These are phyloP conservation scores for Cephalophus harveyi DNA, from an alignment of 2,113 vertebrate genomes.

Conservation along the genomic window DNA sequence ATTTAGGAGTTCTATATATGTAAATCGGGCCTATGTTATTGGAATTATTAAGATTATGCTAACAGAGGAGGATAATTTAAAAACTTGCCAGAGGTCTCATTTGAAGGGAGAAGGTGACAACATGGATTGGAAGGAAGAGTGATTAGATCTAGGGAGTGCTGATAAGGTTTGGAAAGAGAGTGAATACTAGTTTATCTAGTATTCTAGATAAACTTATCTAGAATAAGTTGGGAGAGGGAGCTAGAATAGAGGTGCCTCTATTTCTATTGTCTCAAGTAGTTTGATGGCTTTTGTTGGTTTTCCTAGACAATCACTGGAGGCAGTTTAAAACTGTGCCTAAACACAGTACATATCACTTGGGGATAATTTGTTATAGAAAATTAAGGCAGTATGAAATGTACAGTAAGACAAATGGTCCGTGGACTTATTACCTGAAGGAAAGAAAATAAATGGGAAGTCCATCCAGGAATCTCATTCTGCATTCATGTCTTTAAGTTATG, in stretches of 20 bases:
- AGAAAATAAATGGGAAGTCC: not conserved
- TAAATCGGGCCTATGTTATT: constrained; percentile 34
- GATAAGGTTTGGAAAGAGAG: not conserved
- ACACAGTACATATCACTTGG: not conserved
- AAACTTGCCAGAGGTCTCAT: constrained; percentile 8
- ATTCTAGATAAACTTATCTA: not conserved
- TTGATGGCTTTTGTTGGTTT: not conserved
- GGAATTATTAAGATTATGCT: constrained; percentile 26
- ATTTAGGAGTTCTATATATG: constrained; percentile 27
- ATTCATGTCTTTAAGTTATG: not conserved
- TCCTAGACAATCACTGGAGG: not conserved
- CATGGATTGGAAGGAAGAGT: constrained; percentile 18
- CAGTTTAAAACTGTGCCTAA: not conserved
- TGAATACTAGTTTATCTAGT: not conserved
- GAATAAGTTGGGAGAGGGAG: not conserved
- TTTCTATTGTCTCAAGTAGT: not conserved
- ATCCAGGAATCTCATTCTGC: not conserved
- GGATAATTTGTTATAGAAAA: not conserved
- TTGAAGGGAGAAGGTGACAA: constrained; percentile 24
- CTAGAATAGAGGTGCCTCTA: not conserved
- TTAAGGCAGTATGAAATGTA: not conserved
- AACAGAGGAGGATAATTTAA: not conserved
- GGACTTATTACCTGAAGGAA: not conserved
- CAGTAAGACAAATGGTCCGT: not conserved
- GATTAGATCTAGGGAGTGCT: constrained; percentile 30